Evolutionary conservation across 2,113 vertebrate species (phyloP), one percentile per base, ranked within the genome.

Genomic region (Elachura formosa): DNA sequence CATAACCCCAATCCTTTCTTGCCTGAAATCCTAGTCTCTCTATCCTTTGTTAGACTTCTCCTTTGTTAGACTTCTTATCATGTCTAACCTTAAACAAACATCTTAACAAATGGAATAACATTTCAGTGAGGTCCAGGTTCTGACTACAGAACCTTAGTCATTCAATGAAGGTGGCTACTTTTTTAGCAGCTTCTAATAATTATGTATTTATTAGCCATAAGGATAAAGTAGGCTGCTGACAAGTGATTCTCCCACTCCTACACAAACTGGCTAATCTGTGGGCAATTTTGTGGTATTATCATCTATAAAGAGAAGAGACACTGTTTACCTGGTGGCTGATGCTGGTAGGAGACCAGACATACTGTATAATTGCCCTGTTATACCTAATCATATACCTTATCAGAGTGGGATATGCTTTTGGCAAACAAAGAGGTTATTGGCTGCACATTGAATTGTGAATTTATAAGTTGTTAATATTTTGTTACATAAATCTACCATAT

Each of bases 131-230:
- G 7, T 56, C 31, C 23, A 51, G 41, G 28, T 62, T 81, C 41
- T 23, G 26, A 64, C 20, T 56, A 45, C 0, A 0, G 31, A 36
- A 8, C 2, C 8, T 80, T 71, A 77, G 33, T 29, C 7, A 24
- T 52, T 73, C 26, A 77, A 41, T 14, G 1, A 76, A 62, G 13
- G 26, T 1, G 8, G 49, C 31, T 49, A 75, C 4, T 56, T 11
- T 56, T 81, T 45, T 16, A 72, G 72, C 4, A 80, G 24, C 17
- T 69, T 69, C 13, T 68, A 72, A 26, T 33, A 45, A 45, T 33
- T 40, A 71, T 1, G 5, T 29, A 31, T 71, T 81, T 78, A 71
- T 84, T 75, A 46, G 56, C 14, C 33, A 15, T 24, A n/a, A 48
- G 8, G 51, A 26, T 43, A 26, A 84, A 52, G 12, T 12, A 84